Conservation (phyloP, 2,113 vertebrate species). For the Bostrychus sinensis region DNA sequence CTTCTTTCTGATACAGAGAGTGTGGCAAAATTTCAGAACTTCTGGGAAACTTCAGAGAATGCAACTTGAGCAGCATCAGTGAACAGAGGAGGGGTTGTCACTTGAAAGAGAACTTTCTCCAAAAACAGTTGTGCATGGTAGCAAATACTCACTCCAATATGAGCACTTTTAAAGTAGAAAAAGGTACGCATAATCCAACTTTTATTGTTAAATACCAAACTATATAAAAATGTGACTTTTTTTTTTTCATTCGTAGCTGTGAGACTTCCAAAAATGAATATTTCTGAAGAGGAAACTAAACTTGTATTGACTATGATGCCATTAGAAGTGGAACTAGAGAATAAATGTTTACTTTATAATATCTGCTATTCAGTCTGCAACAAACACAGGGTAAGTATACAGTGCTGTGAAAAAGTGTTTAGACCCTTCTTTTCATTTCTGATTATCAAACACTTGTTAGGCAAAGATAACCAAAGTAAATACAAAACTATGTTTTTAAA, state of each 20-base stretch:
- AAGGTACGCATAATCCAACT: constrained; percentile 49
- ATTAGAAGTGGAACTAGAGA: fast-evolving
- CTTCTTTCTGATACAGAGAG: constrained; percentile 25
- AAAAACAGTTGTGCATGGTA: not conserved
- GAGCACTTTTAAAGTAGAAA: constrained; percentile 24
- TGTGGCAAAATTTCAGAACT: fast-evolving
- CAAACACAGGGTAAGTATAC: not conserved
- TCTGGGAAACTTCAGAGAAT: fast-evolving
- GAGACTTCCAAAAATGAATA: constrained; percentile 1
- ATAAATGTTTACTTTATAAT: not conserved
- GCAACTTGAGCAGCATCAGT: not conserved
- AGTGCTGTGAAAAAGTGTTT: no score
- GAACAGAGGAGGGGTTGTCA: constrained; percentile 39
- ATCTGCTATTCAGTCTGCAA: constrained; percentile 50
- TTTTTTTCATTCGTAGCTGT: constrained; percentile 21
- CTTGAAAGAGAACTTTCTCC: fast-evolving
- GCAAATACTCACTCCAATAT: not conserved
- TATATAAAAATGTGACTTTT: not conserved
- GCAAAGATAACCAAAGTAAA: no score
- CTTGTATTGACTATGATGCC: constrained; percentile 21
- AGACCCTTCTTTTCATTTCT: no score
- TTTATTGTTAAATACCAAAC: not conserved
- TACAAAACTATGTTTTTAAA: no score
- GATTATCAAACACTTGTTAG: no score
- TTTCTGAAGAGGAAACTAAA: fast-evolving